Evolutionary conservation across 2,888 invertebrate species (phyloP), one percentile per base, ranked within the genome.

Genomic region (Galeruca laticollis): DNA sequence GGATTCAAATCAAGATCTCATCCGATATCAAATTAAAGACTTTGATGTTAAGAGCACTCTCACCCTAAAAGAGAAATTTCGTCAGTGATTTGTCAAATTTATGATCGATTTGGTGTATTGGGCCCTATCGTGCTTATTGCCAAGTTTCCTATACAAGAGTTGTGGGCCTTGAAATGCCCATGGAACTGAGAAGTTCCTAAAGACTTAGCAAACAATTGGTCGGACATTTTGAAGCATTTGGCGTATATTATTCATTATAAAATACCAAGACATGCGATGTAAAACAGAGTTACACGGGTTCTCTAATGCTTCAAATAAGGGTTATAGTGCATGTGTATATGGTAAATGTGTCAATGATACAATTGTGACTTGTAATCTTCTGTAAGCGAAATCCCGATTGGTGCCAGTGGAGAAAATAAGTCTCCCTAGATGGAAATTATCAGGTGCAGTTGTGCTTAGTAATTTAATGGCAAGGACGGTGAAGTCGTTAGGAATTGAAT

Each of bases 1-100:
- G 56, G 52, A 64, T 56, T 64, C 64, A 0, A 52, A 64, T 33
- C 20, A 33, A 10, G 40, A 64, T 56, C 40, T 20, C 5, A 40
- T 40, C n/a, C 13, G 13, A 13, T 40, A 40, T 40, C 10, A 3
- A 40, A 40, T 11, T 13, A 40, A 40, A 3, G 40, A 11, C 3
- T 13, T 40, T 40, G 40, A n/a, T n/a, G 6, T 26, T 26, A 0
- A 26, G 40, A 40, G 40, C n/a, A n/a, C n/a, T n/a, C n/a, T n/a
- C n/a, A n/a, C n/a, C n/a, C n/a, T n/a, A n/a, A n/a, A n/a, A n/a
- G n/a, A n/a, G n/a, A 40, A 40, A 11, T 40, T 40, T 40, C 11
- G 40, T 40, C 13, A 40, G 40, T 40, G 40, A 40, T 40, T n/a
- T 40, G 40, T 40, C 40, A 40, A 40, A 40, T 40, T 13, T 40